Conservation (phyloP, 2,888 invertebrate species). For the Drymonia ruficornis region DNA sequence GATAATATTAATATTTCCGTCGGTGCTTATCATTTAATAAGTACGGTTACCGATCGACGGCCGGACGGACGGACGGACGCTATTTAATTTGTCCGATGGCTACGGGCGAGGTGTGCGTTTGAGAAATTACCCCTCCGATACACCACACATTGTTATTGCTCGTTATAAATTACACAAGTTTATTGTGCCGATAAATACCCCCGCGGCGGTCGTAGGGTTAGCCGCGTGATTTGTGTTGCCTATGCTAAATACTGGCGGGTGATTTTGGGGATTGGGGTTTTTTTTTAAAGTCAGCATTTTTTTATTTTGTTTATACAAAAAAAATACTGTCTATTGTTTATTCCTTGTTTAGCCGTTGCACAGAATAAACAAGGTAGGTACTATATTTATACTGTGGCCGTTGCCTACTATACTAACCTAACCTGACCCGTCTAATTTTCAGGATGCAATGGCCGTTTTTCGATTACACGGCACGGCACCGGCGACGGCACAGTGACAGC, state of each 20-base stretch:
- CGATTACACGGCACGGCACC: no score
- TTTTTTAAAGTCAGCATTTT: neutral
- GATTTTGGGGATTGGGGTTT: constrained; percentile 31
- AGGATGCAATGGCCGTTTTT: no score
- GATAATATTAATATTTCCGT: constrained; percentile 37
- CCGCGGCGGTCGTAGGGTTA: constrained; percentile 45
- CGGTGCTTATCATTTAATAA: constrained; percentile 56
- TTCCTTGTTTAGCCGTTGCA: no score
- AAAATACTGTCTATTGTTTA: no score
- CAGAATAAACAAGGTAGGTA: no score
- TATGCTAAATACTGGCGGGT: constrained; percentile 45
- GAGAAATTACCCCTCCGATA: constrained; percentile 76
- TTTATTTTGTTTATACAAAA: neutral
- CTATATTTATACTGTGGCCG: no score
- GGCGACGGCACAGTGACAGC: no score
- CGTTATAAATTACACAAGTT: constrained; percentile 72
- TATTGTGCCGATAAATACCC: constrained; percentile 67
- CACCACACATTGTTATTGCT: constrained; percentile 72
- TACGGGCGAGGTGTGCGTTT: constrained; percentile 73
- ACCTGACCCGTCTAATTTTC: no score
- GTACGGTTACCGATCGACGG: constrained; percentile 46
- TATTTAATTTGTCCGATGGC: constrained; percentile 61
- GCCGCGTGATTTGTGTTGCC: constrained; percentile 41
- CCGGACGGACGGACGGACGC: constrained; percentile 22
- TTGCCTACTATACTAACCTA: no score